phyloP scores from a whole-genome alignment of 2,113 vertebrate species.

The Semnornis frantzii region DNA sequence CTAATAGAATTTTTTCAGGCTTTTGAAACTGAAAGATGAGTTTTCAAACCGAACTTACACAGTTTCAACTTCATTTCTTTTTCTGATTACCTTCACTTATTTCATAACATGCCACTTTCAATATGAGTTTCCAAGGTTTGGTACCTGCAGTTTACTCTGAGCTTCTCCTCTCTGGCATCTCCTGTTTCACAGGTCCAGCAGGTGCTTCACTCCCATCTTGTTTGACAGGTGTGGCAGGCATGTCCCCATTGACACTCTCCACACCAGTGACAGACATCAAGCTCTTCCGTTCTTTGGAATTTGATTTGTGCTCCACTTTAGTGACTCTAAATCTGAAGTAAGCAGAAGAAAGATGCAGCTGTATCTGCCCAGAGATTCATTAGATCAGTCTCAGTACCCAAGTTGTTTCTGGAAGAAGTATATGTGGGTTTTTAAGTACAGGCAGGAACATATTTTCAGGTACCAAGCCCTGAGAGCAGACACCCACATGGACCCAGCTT shows the following conservation, averaged over 20 bases:
- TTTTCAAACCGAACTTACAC: neutral
- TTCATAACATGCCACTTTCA: neutral
- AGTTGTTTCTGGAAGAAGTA: too few relatives aligned
- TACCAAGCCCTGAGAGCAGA: neutral
- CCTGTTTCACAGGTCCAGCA: constrained; percentile 60
- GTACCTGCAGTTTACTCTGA: constrained; percentile 74
- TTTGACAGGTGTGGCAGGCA: constrained; percentile 70
- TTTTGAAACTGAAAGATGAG: neutral
- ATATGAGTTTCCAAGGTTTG: neutral
- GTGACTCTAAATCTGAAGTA: constrained; percentile 90
- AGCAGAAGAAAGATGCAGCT: neutral
- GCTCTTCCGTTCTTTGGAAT: constrained; percentile 81
- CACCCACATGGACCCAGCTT: accelerated
- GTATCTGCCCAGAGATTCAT: neutral
- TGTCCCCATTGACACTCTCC: constrained; percentile 78
- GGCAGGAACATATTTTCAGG: neutral
- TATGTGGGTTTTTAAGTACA: too few relatives aligned
- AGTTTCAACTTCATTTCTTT: neutral
- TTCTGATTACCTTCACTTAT: neutral
- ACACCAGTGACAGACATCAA: constrained; percentile 72
- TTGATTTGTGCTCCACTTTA: constrained; percentile 86
- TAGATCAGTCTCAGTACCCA: neutral
- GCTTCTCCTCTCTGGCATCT: constrained; percentile 52
- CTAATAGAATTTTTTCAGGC: neutral
- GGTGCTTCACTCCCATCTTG: constrained; percentile 59